Evolutionary conservation across 2,797 vertebrate species (phyloP).

Genomic region (Valencia hispanica): DNA sequence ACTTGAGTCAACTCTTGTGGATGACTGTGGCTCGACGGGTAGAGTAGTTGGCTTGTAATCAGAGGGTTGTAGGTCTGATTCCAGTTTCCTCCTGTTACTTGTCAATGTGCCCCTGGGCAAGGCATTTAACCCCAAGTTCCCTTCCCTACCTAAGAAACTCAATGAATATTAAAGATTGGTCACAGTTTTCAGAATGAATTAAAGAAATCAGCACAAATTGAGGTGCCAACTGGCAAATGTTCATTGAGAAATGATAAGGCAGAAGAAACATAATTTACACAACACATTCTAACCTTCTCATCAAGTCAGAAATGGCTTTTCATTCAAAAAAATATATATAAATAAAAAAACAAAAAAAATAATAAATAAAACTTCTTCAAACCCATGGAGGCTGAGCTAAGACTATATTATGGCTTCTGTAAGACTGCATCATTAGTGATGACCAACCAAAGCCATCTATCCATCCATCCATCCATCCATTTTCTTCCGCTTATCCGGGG

Average conservation of each 20-base stretch:
- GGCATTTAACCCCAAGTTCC: too few species aligned
- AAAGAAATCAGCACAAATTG: neutral
- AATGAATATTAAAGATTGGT: too few species aligned
- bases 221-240: neutral
- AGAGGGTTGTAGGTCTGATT: too few species aligned
- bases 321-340: too few species aligned
- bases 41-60: too few species aligned
- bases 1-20: neutral
- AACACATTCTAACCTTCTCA: too few species aligned
- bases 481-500: too few species aligned
- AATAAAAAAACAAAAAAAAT: too few species aligned
- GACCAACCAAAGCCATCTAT: neutral
- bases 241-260: neutral
- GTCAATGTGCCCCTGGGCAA: too few species aligned
- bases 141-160: neutral
- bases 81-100: too few species aligned
- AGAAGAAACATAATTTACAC: neutral
- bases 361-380: neutral
- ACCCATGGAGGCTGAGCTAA: neutral
- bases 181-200: neutral
- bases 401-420: neutral
- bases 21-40: too few species aligned
- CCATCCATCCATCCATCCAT: too few species aligned
- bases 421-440: neutral
- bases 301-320: neutral